These are phyloP conservation scores for Amniataba percoides DNA, from an alignment of 2,797 vertebrate genomes.

Conservation along the genomic window DNA sequence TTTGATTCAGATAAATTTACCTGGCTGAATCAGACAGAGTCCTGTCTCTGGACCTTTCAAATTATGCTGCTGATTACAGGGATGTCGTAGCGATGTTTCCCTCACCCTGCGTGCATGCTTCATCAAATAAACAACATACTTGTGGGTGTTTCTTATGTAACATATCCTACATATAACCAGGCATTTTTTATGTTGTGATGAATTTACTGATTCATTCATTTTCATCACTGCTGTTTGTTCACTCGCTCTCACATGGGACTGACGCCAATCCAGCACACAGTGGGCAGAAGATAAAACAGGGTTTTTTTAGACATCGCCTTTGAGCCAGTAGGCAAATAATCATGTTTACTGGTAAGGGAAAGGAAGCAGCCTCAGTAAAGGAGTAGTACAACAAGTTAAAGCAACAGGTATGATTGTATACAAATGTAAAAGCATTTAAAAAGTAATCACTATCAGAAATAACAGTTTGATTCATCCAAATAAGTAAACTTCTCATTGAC, in stretches of 20 bases:
- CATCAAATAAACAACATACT: constrained; percentile 15
- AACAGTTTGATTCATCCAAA: too few species aligned
- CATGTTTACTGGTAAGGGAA: background rate
- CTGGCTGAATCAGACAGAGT: background rate
- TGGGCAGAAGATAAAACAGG: background rate
- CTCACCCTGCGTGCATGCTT: background rate
- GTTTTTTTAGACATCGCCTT: background rate
- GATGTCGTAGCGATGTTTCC: background rate
- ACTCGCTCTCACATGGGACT: background rate
- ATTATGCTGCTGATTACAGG: background rate
- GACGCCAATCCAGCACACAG: constrained; percentile 10
- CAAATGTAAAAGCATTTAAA: too few species aligned
- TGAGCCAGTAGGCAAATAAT: background rate
- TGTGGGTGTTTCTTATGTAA: constrained; percentile 55
- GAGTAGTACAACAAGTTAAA: background rate
- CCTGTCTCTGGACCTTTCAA: background rate
- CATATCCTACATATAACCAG: constrained; percentile 5
- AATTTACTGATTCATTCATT: constrained; percentile 30
- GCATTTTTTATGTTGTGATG: background rate
- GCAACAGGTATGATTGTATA: background rate
- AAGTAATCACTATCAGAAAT: background rate
- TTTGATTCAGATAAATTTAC: background rate
- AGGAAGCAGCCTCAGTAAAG: background rate
- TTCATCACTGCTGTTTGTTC: background rate
- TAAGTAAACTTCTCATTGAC: too few species aligned